A percentile compares a stretch with the other conserved stretches of the same genome.
These are phyloP conservation scores for Callyntrura guangdongensis DNA, from an alignment of 2,888 invertebrate species.

Conservation along the genomic window DNA sequence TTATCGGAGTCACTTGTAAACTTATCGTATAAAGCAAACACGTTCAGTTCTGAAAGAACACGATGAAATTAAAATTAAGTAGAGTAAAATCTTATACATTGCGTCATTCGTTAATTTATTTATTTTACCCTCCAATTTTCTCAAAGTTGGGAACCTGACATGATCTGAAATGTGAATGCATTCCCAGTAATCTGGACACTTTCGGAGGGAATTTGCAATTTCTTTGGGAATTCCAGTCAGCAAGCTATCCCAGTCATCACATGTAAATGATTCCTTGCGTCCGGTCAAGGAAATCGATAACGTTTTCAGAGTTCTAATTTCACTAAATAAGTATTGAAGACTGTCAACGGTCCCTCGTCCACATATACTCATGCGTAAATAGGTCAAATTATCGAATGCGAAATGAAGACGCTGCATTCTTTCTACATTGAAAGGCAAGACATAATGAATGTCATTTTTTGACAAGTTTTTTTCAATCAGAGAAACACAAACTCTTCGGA, in stretches of 20 bases:
- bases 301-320: neutral
- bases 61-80: too few relatives aligned
- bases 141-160: neutral
- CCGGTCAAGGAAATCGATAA: neutral
- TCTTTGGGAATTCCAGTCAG: neutral
- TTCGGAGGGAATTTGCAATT: neutral
- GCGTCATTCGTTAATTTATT: too few relatives aligned
- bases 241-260: neutral
- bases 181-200: neutral
- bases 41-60: neutral
- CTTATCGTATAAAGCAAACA: neutral
- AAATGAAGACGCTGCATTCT: neutral
- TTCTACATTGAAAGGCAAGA: neutral
- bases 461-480: neutral
- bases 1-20: neutral
- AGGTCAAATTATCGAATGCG: neutral
- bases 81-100: too few relatives aligned
- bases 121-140: neutral
- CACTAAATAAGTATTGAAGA: neutral
- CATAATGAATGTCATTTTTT: neutral
- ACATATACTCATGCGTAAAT: neutral
- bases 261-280: neutral
- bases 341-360: neutral
- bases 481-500: neutral
- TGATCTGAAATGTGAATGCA: neutral